A percentile compares a stretch with the other conserved stretches of the same genome.
These are phyloP conservation scores for Leiothrix lutea DNA, from an alignment of 2,113 vertebrate species.

Conservation along the genomic window DNA sequence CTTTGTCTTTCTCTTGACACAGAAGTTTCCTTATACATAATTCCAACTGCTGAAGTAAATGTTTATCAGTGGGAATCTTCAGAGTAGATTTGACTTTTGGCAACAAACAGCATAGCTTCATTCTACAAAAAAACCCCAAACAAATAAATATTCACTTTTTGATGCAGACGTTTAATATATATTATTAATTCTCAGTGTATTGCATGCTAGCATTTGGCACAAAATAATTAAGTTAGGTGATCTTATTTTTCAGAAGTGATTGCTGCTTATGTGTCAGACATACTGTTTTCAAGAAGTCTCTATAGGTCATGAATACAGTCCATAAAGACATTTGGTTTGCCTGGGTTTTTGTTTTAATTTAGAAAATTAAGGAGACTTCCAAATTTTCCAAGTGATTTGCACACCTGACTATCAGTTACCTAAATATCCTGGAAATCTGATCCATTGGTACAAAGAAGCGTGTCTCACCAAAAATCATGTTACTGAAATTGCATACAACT, in stretches of 20 bases:
- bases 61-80: conserved; percentile 88
- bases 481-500: not conserved
- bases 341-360: not conserved
- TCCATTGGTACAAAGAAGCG: not conserved
- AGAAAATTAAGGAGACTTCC: not conserved
- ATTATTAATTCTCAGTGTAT: not conserved
- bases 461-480: not conserved
- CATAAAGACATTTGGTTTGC: not conserved
- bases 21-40: conserved; percentile 89
- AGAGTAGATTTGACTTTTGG: conserved; percentile 89
- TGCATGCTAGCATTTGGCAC: not conserved
- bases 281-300: not conserved
- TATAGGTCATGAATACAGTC: not conserved
- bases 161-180: not conserved
- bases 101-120: conserved; percentile 89
- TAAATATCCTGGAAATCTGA: not conserved
- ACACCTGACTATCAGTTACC: not conserved
- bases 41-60: conserved; percentile 90
- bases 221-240: not conserved
- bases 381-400: not conserved
- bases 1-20: conserved; percentile 94
- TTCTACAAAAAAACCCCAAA: conserved; percentile 49
- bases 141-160: not conserved
- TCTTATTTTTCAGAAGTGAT: not conserved
- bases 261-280: not conserved